phyloP scores from a whole-genome alignment of 2,888 invertebrate genomes.

The Theodoxus fluviatilis region DNA sequence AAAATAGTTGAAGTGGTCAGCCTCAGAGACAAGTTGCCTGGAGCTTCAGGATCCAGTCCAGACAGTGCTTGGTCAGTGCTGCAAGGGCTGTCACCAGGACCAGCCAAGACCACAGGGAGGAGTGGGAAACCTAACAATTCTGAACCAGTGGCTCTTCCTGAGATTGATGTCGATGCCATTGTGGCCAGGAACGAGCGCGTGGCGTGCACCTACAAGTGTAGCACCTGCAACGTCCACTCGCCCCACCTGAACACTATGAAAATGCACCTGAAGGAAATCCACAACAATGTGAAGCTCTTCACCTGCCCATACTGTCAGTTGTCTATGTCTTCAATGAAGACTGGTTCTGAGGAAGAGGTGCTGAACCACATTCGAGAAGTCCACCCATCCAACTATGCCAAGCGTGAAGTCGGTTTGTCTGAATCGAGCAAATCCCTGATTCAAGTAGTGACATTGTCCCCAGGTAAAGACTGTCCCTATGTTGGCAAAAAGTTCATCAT shows the following conservation, averaged over 20 bases:
- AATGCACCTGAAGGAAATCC: constrained; percentile 48
- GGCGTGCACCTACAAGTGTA: constrained; percentile 50
- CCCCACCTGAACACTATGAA: constrained; percentile 53
- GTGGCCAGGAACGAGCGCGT: constrained; percentile 26
- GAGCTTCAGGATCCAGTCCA: background rate
- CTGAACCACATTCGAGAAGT: constrained; percentile 46
- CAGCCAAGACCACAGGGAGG: background rate
- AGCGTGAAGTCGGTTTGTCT: constrained; percentile 53
- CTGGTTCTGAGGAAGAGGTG: constrained; percentile 50
- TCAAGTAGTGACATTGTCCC: constrained; percentile 40
- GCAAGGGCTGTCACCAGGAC: background rate
- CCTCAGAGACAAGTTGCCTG: constrained; percentile 35
- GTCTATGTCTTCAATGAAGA: no score
- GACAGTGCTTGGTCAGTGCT: background rate
- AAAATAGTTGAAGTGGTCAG: constrained; percentile 55
- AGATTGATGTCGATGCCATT: constrained; percentile 25
- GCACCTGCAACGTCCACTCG: constrained; percentile 54
- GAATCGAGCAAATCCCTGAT: constrained; percentile 50
- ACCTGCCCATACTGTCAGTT: constrained; percentile 54
- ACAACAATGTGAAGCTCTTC: constrained; percentile 49
- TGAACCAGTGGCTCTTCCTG: constrained; percentile 18
- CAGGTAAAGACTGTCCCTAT: constrained; percentile 39
- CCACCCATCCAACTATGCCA: constrained; percentile 48
- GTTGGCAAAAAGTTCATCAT: constrained; percentile 41
- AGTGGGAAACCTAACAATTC: no score